Evolutionary conservation across 1,140 invertebrate species (phyloP), one percentile per base, ranked within the genome.

Genomic region (Formica exsecta): DNA sequence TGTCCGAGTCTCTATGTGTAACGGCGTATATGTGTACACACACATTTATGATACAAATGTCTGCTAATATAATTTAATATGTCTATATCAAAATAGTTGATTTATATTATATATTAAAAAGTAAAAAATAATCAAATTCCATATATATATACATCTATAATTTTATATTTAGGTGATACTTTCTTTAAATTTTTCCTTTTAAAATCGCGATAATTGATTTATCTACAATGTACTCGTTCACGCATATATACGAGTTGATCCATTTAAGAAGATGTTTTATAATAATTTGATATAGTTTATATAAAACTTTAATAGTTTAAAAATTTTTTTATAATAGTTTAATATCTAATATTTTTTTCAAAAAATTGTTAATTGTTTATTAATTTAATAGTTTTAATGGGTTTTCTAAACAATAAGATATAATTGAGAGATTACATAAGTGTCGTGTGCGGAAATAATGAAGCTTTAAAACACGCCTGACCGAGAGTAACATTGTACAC

Each of bases 21-120:
- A 61, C 41, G 51, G 44, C 44, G 62, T 51, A 41, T 48, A 44
- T 44, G 41, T 9, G 11, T 44, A 16, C 48, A 51, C 16, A 51
- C 38, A n/a, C 36, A 76, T 41, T 66, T n/a, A 51, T 66, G 25
- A 7, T 79, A 54, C n/a, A 13, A 66, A 79, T 41, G 22, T 16
- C 22, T 22, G 59, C 16, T 38, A 6, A 71, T 71, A 38, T 81
- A 81, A 81, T 81, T 81, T 59, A 19, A 38, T 66, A 66, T 38
- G 6, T 71, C 5, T 57, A 8, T 38, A 38, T 38, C n/a, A 25
- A 44, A 44, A 38, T 7, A 4, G 22, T 22, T 22, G 44, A 25
- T 7, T 71, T 36, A 9, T 25, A 38, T 54, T 7, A 38, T 36
- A 41, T 19, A 38, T 54, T 51, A 29, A 76, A 70, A 16, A 5